Evolutionary conservation across 2,797 vertebrate genomes (phyloP), one percentile per base, ranked within the genome.

Genomic region (Allobates femoralis): DNA sequence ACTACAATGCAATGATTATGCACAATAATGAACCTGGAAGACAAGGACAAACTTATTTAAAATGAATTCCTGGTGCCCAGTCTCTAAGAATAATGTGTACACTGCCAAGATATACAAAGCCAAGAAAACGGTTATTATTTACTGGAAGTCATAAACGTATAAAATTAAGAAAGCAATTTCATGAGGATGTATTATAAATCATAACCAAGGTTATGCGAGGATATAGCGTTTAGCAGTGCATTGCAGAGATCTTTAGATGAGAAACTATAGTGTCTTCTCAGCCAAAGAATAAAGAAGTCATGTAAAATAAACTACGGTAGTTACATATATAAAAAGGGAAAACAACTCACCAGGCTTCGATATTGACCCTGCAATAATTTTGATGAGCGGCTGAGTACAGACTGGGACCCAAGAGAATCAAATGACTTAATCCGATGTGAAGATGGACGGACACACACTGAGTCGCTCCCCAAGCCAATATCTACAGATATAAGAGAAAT

Each of bases 351-450:
- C 97, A 99, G 94, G 94, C 97, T 99, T 91, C 97, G 96, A 91
- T 98, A 99, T 92, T 99, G 98, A 92, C 96, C 97, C 92, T 97
- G 96, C 91, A 97, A 94, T 90, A 96, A 94, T 94, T 96, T 98
- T 90, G 97, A 98, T 91, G 97, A 95, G 89, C 97, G 96, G 55
- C 95, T 93, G 86, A 97, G 95, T 30, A 94, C 94, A 90, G 97
- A 93, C 90, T 98, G 97, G 71, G 96, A 96, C 90, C 95, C 96
- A 90, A 98, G 93, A 1, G 97, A 99, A 93, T 99, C 98, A 5
- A 99, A 98, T 0, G 98, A 99, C 91, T 98, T 99, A 92, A 98
- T 99, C 85, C 97, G 96, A 85, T 96, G 96, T 87, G 98, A 97
- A 16, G 97, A 97, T 58, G 97, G 96, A 71, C 97, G 96, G 64